Percentiles rank a stretch among this genome's conserved stretches.
Evolutionary conservation across 2,888 invertebrate genomes (phyloP).

Genomic region (Selenia dentaria): DNA sequence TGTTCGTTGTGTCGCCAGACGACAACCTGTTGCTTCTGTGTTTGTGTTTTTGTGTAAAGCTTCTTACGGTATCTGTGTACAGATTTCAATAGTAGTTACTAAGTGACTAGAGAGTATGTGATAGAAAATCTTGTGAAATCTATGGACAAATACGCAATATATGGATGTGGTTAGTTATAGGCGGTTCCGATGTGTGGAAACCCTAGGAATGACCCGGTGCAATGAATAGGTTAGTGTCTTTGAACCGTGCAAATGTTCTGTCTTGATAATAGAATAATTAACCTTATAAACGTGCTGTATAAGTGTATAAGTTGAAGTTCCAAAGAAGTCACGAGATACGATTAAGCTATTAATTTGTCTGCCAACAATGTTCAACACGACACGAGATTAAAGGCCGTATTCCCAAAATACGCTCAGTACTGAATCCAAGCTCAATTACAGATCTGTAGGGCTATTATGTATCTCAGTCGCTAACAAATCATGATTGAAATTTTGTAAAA

Average conservation of each 20-base stretch:
- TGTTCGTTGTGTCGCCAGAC: constrained; percentile 3
- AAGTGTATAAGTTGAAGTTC: too few relatives aligned
- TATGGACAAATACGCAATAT: not conserved
- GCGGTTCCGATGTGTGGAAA: constrained; percentile 5
- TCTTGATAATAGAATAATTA: not conserved
- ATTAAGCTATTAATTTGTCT: too few relatives aligned
- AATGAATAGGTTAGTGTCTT: constrained; percentile 3
- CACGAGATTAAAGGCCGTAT: too few relatives aligned
- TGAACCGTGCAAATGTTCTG: not conserved
- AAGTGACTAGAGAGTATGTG: too few relatives aligned
- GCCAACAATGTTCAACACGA: too few relatives aligned
- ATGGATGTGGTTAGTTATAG: not conserved
- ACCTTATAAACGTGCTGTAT: too few relatives aligned
- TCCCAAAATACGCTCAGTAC: too few relatives aligned
- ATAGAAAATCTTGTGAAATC: not conserved
- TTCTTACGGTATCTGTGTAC: not conserved
- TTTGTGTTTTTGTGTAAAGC: not conserved
- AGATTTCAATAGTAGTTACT: not conserved
- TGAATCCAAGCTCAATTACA: too few relatives aligned
- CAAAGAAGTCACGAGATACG: too few relatives aligned
- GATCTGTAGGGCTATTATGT: too few relatives aligned
- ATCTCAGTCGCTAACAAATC: too few relatives aligned
- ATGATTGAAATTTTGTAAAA: too few relatives aligned
- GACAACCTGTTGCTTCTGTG: constrained; percentile 5
- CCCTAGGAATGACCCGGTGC: constrained; percentile 8